A percentile compares a stretch with the other conserved stretches of the same genome.
Evolutionary conservation across 2,113 vertebrate species (phyloP).

Genomic region (Microtus oregoni): DNA sequence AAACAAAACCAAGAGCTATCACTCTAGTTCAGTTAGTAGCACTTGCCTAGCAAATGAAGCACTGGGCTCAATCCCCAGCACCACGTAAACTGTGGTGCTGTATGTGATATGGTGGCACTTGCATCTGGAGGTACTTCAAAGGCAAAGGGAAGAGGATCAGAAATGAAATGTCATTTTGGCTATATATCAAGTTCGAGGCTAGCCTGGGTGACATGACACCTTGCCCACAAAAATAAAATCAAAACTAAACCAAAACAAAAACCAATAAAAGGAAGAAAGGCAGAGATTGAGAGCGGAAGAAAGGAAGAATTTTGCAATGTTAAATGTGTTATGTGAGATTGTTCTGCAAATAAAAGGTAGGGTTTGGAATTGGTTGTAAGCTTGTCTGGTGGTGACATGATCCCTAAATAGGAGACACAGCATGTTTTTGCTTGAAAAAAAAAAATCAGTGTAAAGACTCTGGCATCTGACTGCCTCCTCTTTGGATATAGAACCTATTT

Average conservation of each 20-base stretch:
- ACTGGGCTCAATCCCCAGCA: not conserved
- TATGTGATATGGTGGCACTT: not conserved
- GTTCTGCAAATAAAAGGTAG: not conserved
- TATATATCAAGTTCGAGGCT: not conserved
- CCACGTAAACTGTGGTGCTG: not conserved
- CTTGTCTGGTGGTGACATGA: conserved; percentile 34
- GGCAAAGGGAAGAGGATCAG: not conserved
- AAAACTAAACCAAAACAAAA: not conserved
- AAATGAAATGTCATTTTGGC: not conserved
- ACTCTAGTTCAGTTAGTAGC: not conserved
- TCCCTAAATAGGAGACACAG: not conserved
- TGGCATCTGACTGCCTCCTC: not conserved
- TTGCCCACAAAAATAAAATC: not conserved
- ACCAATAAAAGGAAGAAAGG: not conserved
- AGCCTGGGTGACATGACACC: not conserved
- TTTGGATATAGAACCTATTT: not conserved
- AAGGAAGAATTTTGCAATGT: not conserved
- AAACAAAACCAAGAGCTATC: not conserved
- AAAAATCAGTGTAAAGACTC: conserved; percentile 7
- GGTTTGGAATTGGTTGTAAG: conserved; percentile 30
- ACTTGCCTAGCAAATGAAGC: not conserved
- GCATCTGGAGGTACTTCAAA: not conserved
- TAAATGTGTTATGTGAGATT: not conserved
- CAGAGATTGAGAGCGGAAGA: not conserved
- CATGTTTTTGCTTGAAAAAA: not conserved